phyloP scores from a whole-genome alignment of 2,888 invertebrate species.

The Tromatobia lineatoria region DNA sequence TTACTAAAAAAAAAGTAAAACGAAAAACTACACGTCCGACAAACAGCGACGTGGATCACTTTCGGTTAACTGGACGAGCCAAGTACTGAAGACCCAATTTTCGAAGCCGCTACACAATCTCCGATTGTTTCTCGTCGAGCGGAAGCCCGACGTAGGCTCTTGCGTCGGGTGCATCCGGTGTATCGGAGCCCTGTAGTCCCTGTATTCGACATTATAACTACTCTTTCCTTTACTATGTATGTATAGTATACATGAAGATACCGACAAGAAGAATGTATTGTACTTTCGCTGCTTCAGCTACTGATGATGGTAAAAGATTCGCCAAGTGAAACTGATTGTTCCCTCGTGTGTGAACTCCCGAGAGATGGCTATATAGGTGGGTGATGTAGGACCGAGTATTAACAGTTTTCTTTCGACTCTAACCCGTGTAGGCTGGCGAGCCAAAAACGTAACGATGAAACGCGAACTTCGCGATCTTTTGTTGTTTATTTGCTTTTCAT shows the following conservation, averaged over 20 bases:
- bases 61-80: constrained; percentile 33
- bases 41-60: constrained; percentile 35
- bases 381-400: constrained; percentile 71
- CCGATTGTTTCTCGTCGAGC: constrained; percentile 62
- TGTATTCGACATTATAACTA: constrained; percentile 40
- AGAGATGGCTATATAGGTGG: constrained; percentile 80
- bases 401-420: constrained; percentile 77
- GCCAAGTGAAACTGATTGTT: constrained; percentile 84
- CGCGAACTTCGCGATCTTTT: constrained; percentile 72
- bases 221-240: not conserved
- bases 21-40: constrained; percentile 12
- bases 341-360: constrained; percentile 80
- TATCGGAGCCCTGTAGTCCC: constrained; percentile 70
- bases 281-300: constrained; percentile 81
- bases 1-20: not conserved
- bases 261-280: constrained; percentile 39
- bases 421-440: constrained; percentile 28
- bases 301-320: constrained; percentile 74
- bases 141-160: constrained; percentile 73
- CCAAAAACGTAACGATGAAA: constrained; percentile 72
- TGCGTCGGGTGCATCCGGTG: constrained; percentile 81
- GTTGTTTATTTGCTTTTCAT: constrained; percentile 74
- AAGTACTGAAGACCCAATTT: constrained; percentile 21
- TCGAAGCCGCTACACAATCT: constrained; percentile 38
- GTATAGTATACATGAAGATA: constrained; percentile 48